Base-by-base conservation (phyloP, 2,113 vertebrate genomes). In the Cochlearius cochlearius region DNA sequence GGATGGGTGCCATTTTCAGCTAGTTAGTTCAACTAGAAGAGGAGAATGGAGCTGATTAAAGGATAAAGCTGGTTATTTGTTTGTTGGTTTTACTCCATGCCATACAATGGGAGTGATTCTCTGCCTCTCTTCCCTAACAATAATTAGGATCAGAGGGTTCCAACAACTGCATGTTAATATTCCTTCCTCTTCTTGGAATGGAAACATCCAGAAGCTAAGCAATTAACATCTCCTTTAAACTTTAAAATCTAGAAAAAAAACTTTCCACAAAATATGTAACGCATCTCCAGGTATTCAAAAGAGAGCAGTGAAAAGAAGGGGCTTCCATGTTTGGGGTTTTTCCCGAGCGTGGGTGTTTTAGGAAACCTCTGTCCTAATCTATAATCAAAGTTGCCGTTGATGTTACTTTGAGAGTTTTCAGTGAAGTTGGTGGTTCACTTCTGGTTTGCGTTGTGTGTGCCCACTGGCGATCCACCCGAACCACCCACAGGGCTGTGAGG, bases 21-120 rank as follows among this genome's bases (percentile, higher is more conserved):
- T 52, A 92, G 90, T 55, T 94, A 19, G 66, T 64, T 96, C 59
- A 78, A 22, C 64, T 39, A 49, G 66, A 21, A 67, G 56, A 60
- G 52, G 88, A 84, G 76, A 91, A 90, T 85, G 78, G 55, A 85
- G 90, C 83, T 91, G 77, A 90, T 95, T 90, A 90, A 82, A 56
- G 92, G 88, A 79, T 94, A 50, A 91, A 82, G 58, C 75, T 90
- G 62, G 26, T 71, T 88, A 75, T 73, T 95, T 80, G 76, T 82
- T 95, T 81, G 58, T 56, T 78, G 69, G 22, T 96, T 96, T 86
- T 88, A 66, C n/a, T 52, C 43, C 4, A 10, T 45, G 6, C 43
- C 4, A 8, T 86, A 60, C 53, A 72, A 43, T 29, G 75, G 17
- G 29, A 78, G 21, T 26, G n/a, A 72, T 53, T 85, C 50, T 94